Conservation (phyloP, 2,113 vertebrate genomes). For the Erythrolamprus reginae region DNA sequence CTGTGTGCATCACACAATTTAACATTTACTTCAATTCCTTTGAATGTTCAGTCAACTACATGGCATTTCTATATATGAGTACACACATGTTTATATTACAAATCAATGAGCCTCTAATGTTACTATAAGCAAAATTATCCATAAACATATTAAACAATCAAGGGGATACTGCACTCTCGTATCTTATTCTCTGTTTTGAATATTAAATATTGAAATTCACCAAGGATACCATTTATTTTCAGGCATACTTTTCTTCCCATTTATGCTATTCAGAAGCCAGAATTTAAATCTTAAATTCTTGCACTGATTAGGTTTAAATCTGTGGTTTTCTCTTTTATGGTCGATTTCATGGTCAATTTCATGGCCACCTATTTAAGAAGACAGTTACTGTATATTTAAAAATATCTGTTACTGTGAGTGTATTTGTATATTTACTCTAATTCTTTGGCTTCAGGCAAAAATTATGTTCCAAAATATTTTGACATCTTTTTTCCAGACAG, state of each 20-base stretch:
- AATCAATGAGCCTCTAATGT: not conserved
- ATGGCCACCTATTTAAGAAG: not conserved
- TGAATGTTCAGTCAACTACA: not conserved
- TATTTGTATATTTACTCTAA: slow-evolving; percentile 39
- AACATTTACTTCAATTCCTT: not conserved
- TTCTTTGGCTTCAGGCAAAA: slow-evolving; percentile 38
- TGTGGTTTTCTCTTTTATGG: not conserved
- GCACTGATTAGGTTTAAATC: not conserved
- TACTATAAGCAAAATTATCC: not conserved
- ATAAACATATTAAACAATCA: not conserved
- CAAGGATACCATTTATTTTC: not conserved
- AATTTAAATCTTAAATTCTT: not conserved
- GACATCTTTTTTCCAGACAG: slow-evolving; percentile 34
- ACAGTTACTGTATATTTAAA: not conserved
- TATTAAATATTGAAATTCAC: not conserved
- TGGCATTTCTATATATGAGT: not conserved
- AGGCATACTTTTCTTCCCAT: not conserved
- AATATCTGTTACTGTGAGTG: not conserved
- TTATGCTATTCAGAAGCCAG: not conserved
- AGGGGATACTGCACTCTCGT: not conserved
- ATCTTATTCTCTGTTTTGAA: not conserved
- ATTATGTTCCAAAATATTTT: slow-evolving; percentile 46
- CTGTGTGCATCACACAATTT: not conserved
- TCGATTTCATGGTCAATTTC: not conserved
- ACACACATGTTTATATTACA: not conserved